Evolutionary conservation across 1,140 invertebrate genomes (phyloP), one percentile per base, ranked within the genome.

Genomic region (Drosophila arawakana): DNA sequence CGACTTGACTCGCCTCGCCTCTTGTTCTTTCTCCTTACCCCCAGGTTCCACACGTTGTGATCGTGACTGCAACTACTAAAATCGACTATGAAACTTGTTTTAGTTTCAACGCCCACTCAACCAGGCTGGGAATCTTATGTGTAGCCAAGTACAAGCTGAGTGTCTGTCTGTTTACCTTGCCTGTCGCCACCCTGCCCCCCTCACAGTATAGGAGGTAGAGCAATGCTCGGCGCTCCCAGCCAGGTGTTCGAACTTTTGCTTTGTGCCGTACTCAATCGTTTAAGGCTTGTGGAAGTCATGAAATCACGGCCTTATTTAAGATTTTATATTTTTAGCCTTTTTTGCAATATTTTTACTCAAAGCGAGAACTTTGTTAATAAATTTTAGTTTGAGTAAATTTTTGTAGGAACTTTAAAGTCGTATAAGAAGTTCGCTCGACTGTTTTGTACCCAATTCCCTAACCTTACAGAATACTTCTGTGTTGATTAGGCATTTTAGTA

Each of bases 171-270:
- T 35, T 41, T 68, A 25, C 15, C 57, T 61, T 59, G 39, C 25
- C 25, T 30, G 25, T 30, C 25, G 0, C 25, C 25, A 4, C 3
- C 25, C 25, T 6, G 3, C 25, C 25, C 5, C 0, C 25, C 4
- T 0, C 25, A 30, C 25, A 5, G 25, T 30, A 30, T 30, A 54
- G 44, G 41, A 55, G 66, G 65, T 55, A 71, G 84, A 78, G 77
- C 83, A 89, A 83, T 75, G 84, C 83, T 89, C 84, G 83, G 73
- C 65, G 65, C 72, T 71, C 76, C 61, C 59, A 69, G 34, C 61
- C 66, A 88, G 76, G 73, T 89, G 83, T 88, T 88, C 84, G 83
- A 83, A 74, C 84, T 89, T 88, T 84, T 86, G 69, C 46, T 9
- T 89, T 88, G 83, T 86, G 69, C 46, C 6, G 10, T 63, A n/a